Conservation (phyloP, 2,888 invertebrate genomes). For the Apantesis nais region DNA sequence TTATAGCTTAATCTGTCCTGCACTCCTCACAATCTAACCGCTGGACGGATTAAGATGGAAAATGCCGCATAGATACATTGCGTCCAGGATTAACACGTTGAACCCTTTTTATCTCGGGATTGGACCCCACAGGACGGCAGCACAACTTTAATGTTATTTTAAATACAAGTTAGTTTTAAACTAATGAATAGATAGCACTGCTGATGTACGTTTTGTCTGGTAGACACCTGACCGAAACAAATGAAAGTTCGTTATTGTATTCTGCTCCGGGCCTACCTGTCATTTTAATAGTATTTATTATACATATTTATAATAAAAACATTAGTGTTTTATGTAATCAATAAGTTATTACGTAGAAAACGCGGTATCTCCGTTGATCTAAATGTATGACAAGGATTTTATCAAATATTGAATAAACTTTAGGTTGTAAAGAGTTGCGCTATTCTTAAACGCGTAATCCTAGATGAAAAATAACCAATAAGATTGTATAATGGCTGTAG, state of each 20-base stretch:
- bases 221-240: neutral
- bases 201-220: neutral
- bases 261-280: neutral
- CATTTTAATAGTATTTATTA: neutral
- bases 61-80: neutral
- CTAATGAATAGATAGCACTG: neutral
- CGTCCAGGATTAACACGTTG: neutral
- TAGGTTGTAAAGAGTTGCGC: neutral
- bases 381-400: neutral
- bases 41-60: neutral
- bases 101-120: constrained; percentile 1
- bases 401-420: neutral
- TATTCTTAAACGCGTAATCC: neutral
- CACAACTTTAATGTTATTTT: constrained; percentile 2
- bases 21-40: neutral
- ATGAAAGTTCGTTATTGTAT: neutral
- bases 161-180: neutral
- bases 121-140: neutral
- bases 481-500: constrained; percentile 10
- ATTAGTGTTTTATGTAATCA: too few relatives aligned
- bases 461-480: constrained; percentile 7
- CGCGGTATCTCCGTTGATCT: too few relatives aligned
- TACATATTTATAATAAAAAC: neutral
- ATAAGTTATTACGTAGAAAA: neutral
- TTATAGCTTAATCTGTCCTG: neutral